phyloP scores from a whole-genome alignment of 2,888 invertebrate species.

The Xylocampa areola region DNA sequence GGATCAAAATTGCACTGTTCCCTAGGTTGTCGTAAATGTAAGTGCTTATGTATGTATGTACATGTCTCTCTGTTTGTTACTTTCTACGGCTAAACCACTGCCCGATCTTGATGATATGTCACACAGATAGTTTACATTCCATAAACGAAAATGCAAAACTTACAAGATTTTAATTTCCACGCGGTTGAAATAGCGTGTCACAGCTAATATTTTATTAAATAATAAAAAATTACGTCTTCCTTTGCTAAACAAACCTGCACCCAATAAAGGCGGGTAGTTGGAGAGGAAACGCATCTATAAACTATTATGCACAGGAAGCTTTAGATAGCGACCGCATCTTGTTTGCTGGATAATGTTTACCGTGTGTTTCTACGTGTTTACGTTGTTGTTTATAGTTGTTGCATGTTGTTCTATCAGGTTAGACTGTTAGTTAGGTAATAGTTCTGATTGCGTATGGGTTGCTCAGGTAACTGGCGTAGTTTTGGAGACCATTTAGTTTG shows the following conservation, averaged over 20 bases:
- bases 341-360: conserved; percentile 50
- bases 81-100: too few species aligned
- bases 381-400: conserved; percentile 37
- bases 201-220: too few species aligned
- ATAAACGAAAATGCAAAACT: too few species aligned
- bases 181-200: too few species aligned
- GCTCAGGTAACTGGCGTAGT: conserved; percentile 5
- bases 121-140: too few species aligned
- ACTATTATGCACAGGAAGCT: conserved; percentile 60
- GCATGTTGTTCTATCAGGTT: conserved; percentile 28
- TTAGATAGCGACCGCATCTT: conserved; percentile 61
- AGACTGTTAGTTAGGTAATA: conserved; percentile 30
- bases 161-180: too few species aligned
- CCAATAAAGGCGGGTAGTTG: conserved; percentile 21
- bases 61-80: too few species aligned
- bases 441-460: conserved; percentile 21
- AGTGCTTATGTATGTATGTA: too few species aligned
- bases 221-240: conserved; percentile 25
- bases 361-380: conserved; percentile 27
- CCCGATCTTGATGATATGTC: too few species aligned
- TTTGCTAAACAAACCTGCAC: conserved; percentile 31
- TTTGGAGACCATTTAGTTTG: background rate
- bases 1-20: too few species aligned
- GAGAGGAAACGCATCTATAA: conserved; percentile 62
- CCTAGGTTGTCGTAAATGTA: too few species aligned